Percentiles rank a stretch among this genome's conserved stretches.
Evolutionary conservation across 2,113 vertebrate species (phyloP).

Genomic region (Platysternon megacephalum): DNA sequence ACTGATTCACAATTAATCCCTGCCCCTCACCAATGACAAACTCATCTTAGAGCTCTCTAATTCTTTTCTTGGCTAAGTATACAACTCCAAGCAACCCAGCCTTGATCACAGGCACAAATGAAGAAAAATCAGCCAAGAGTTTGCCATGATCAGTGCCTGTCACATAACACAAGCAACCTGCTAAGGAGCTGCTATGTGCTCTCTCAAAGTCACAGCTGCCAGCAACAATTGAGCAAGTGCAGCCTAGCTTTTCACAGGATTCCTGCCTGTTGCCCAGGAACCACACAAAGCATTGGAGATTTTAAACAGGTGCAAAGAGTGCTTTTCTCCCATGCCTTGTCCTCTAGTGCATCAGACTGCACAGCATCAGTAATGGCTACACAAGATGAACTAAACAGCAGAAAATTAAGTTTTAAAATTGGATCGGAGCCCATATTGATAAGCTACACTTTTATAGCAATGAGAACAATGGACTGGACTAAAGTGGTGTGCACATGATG

Average conservation of each 20-base stretch:
- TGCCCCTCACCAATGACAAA: neutral
- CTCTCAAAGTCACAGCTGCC: slow-evolving; percentile 75
- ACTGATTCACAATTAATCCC: neutral
- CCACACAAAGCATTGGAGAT: slow-evolving; percentile 74
- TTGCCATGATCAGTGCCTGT: slow-evolving; percentile 64
- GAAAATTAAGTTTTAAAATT: slow-evolving; percentile 63
- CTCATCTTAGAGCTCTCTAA: slow-evolving; percentile 36
- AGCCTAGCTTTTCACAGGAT: slow-evolving; percentile 79
- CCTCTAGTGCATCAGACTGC: slow-evolving; percentile 19
- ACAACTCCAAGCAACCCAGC: neutral
- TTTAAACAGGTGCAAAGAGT: slow-evolving; percentile 79
- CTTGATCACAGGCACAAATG: neutral
- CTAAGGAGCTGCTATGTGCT: slow-evolving; percentile 71
- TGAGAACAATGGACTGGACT: neutral
- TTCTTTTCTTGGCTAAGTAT: neutral
- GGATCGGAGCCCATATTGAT: neutral
- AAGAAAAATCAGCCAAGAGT: slow-evolving; percentile 19
- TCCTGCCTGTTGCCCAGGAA: slow-evolving; percentile 81
- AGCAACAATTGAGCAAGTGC: slow-evolving; percentile 78
- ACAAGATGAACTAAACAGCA: slow-evolving; percentile 33
- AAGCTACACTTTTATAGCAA: neutral
- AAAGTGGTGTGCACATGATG: neutral
- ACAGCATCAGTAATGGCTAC: slow-evolving; percentile 20
- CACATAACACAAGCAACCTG: slow-evolving; percentile 70
- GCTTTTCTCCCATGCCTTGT: slow-evolving; percentile 53